A percentile compares a stretch with the other conserved stretches of the same genome.
phyloP scores from a whole-genome alignment of 2,113 vertebrate genomes.

The Carlito syrichta region DNA sequence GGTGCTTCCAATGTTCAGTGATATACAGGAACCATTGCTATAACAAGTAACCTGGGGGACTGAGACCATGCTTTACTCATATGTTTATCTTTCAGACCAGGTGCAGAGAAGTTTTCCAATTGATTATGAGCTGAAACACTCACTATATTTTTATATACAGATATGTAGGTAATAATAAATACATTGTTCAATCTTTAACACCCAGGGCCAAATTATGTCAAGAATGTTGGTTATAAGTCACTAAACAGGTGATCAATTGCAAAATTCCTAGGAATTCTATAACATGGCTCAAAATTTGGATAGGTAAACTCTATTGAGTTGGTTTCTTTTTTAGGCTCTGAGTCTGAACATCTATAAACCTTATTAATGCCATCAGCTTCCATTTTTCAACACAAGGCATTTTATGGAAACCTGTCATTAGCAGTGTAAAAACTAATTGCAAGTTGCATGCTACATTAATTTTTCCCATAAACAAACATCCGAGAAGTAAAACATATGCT shows the following conservation, averaged over 20 bases:
- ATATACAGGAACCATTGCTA: background rate
- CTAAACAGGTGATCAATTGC: background rate
- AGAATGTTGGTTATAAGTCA: background rate
- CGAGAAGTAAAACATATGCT: slow-evolving; percentile 52
- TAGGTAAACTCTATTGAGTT: background rate
- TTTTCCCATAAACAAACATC: slow-evolving; percentile 55
- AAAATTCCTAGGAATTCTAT: background rate
- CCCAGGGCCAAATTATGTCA: background rate
- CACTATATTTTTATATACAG: background rate
- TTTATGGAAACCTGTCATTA: slow-evolving; percentile 57
- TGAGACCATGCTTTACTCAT: background rate
- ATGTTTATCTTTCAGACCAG: background rate
- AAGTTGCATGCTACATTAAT: slow-evolving; percentile 55
- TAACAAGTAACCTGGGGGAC: background rate
- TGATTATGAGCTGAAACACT: background rate
- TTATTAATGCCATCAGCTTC: background rate
- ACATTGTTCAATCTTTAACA: background rate
- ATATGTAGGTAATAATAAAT: background rate
- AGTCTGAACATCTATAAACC: background rate
- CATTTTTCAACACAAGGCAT: background rate
- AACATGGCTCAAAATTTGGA: background rate
- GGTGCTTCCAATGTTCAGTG: background rate
- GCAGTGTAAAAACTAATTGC: slow-evolving; percentile 49
- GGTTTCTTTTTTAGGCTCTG: background rate
- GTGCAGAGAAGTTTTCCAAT: background rate